Conservation (phyloP, 2,888 invertebrate genomes). For the Eilema sororculum region DNA sequence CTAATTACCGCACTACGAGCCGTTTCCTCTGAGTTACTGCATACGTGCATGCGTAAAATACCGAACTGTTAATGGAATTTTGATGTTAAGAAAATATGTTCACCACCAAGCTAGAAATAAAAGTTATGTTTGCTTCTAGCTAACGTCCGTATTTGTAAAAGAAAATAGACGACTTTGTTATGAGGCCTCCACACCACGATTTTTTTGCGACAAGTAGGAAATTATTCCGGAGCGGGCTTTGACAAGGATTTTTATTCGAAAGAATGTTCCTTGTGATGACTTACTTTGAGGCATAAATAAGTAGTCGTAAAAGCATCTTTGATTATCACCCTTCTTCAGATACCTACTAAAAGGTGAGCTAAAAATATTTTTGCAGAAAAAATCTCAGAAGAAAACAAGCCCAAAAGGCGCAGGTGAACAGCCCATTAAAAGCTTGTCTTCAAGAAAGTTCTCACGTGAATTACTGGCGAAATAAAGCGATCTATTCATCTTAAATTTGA, state of each 20-base stretch:
- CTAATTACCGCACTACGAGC: conserved; percentile 16
- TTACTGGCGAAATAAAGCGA: conserved; percentile 29
- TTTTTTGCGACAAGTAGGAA: neutral
- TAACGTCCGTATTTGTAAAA: neutral
- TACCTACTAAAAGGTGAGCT: neutral
- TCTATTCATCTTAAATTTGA: conserved; percentile 38
- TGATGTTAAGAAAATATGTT: conserved; percentile 19
- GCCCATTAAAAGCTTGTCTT: conserved; percentile 1
- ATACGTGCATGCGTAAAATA: conserved; percentile 24
- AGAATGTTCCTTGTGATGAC: neutral
- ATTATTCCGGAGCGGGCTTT: neutral
- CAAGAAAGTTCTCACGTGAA: conserved; percentile 14
- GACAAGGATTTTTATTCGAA: neutral
- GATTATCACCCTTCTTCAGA: too few relatives aligned
- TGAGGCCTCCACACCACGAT: too few relatives aligned
- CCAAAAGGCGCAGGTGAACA: neutral
- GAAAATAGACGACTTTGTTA: neutral
- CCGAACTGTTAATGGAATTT: conserved; percentile 30
- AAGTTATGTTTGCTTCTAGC: neutral
- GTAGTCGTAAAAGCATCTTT: neutral
- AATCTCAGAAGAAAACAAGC: neutral
- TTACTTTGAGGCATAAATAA: neutral
- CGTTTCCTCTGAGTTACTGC: conserved; percentile 17
- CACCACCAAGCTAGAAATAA: neutral
- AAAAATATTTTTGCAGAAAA: neutral